These are phyloP conservation scores for Anoplopoma fimbria DNA, from an alignment of 2,113 vertebrate genomes.

Conservation along the genomic window DNA sequence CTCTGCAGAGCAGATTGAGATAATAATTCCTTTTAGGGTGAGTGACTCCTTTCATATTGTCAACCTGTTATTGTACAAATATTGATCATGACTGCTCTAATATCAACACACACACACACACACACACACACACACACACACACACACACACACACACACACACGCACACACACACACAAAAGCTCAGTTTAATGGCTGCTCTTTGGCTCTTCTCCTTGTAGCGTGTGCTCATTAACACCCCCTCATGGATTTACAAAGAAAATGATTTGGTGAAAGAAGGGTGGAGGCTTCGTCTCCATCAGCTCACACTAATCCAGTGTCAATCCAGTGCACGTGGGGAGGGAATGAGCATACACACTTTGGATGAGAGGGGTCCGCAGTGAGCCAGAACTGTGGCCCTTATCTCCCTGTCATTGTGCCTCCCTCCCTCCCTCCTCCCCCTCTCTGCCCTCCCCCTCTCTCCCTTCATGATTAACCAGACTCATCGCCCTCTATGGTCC, in stretches of 20 bases:
- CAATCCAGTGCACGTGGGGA: constrained; percentile 46
- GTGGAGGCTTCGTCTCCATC: constrained; percentile 51
- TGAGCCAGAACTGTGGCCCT: constrained; percentile 53
- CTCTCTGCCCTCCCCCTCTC: constrained; percentile 21
- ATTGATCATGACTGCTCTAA: constrained; percentile 22
- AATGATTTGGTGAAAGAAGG: constrained; percentile 51
- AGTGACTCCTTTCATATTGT: not conserved
- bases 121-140: constrained; percentile 9
- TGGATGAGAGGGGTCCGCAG: constrained; percentile 32
- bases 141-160: constrained; percentile 9
- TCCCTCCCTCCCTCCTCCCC: constrained; percentile 38
- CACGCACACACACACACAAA: not conserved
- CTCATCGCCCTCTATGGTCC: constrained; percentile 75
- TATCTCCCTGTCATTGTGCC: constrained; percentile 56
- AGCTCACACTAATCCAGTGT: constrained; percentile 64
- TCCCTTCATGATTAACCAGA: constrained; percentile 78
- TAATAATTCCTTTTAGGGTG: not conserved
- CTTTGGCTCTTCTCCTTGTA: constrained; percentile 36
- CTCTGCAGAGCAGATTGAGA: not conserved
- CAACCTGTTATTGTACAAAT: not conserved
- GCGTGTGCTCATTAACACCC: constrained; percentile 60
- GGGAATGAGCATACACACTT: constrained; percentile 40
- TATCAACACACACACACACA: constrained; percentile 9
- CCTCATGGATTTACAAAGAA: constrained; percentile 65
- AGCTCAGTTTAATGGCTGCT: constrained; percentile 40